Conservation (phyloP, 1,140 invertebrate genomes). For the Platyscapa corneri region DNA sequence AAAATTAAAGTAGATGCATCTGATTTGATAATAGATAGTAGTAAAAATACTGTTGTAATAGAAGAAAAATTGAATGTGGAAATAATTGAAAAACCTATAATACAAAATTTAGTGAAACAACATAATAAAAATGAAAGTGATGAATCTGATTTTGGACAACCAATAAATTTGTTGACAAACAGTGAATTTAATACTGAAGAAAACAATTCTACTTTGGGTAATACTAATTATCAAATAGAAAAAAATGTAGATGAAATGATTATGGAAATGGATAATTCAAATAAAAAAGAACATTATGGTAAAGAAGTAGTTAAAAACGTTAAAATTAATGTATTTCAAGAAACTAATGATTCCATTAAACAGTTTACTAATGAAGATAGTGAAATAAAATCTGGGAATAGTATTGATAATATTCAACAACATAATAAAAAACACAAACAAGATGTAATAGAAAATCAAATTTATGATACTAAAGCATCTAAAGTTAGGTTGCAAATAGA, state of each 20-base stretch:
- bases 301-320: not conserved
- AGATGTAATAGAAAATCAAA: not conserved
- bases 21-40: not conserved
- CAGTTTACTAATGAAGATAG: not conserved
- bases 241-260: not conserved
- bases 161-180: not conserved
- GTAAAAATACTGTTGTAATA: not conserved
- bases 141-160: not conserved
- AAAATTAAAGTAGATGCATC: not conserved
- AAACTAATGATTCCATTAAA: not conserved
- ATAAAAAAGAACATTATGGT: not conserved
- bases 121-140: not conserved
- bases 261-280: not conserved
- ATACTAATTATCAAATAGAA: not conserved
- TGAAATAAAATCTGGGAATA: not conserved
- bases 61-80: not conserved
- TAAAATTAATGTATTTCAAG: not conserved
- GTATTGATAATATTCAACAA: not conserved
- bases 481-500: not conserved
- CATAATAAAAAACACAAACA: not conserved
- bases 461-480: not conserved
- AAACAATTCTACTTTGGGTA: not conserved
- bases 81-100: not conserved
- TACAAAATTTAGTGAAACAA: not conserved
- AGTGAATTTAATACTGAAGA: not conserved